Evolutionary conservation across 2,113 vertebrate species (phyloP).

Genomic region (Atlantisia rogersi): DNA sequence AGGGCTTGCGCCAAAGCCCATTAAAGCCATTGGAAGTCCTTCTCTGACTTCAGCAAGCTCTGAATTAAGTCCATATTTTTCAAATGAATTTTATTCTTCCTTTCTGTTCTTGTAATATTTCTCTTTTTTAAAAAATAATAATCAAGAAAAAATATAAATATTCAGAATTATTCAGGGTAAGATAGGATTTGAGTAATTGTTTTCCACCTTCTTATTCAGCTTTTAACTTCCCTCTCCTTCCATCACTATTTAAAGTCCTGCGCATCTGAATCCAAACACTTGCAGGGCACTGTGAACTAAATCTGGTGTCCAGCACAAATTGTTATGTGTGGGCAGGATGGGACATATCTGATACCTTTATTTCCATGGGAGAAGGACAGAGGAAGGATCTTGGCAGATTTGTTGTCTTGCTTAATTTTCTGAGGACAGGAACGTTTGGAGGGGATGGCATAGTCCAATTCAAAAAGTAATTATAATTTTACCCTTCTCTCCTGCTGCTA

Average conservation of each 20-base stretch:
- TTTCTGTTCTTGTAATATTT: neutral
- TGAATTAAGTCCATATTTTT: neutral
- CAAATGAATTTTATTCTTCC: neutral
- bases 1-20: constrained; percentile 38
- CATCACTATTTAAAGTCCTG: neutral
- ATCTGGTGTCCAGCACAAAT: neutral
- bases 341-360: neutral
- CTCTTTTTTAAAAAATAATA: neutral
- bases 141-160: neutral
- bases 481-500: neutral
- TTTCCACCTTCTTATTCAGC: neutral
- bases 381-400: neutral
- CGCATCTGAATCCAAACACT: neutral
- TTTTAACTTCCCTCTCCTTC: neutral
- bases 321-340: neutral
- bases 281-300: neutral
- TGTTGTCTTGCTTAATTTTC: neutral
- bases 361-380: neutral
- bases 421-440: neutral
- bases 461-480: neutral
- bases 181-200: neutral
- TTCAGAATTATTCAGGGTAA: neutral
- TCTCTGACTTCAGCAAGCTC: neutral
- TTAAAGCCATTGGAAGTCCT: constrained; percentile 24
- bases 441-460: neutral